Conservation (phyloP, 2,888 invertebrate species). For the Anthrax anthrax region DNA sequence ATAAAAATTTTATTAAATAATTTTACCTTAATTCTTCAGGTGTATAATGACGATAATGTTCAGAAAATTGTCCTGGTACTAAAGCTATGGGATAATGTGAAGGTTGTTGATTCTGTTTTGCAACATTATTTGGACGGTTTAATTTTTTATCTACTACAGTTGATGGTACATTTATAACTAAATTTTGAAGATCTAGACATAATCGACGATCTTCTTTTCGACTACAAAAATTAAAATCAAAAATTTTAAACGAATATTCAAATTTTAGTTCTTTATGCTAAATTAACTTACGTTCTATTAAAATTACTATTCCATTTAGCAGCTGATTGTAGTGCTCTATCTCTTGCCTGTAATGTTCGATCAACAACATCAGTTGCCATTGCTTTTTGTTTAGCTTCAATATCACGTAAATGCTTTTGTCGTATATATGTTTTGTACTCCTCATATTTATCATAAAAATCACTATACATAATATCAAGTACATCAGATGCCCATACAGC, state of each 20-base stretch:
- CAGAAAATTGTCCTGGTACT: slow-evolving; percentile 92
- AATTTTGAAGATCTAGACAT: slow-evolving; percentile 85
- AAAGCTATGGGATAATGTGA: slow-evolving; percentile 79
- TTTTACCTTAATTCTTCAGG: slow-evolving; percentile 59
- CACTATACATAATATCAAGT: slow-evolving; percentile 86
- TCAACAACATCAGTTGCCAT: slow-evolving; percentile 30
- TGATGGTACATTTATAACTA: slow-evolving; percentile 66
- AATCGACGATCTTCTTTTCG: slow-evolving; percentile 62
- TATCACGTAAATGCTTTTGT: slow-evolving; percentile 49
- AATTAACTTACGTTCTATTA: slow-evolving; percentile 43
- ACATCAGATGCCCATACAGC: slow-evolving; percentile 87
- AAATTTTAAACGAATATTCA: background rate
- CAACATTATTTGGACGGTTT: slow-evolving; percentile 21
- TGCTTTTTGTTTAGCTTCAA: slow-evolving; percentile 51
- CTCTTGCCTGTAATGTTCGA: slow-evolving; percentile 43
- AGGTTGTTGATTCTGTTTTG: slow-evolving; percentile 25
- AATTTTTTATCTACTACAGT: slow-evolving; percentile 34
- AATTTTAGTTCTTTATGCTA: background rate
- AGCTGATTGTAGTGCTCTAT: slow-evolving; percentile 72
- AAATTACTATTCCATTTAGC: slow-evolving; percentile 79
- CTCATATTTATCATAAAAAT: slow-evolving; percentile 90
- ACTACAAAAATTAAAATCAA: slow-evolving; percentile 2
- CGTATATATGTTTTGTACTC: slow-evolving; percentile 55
- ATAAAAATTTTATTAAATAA: background rate
- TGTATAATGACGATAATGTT: slow-evolving; percentile 66